Base-by-base conservation (phyloP, 2,888 invertebrate species). In the Julus scandinavius region DNA sequence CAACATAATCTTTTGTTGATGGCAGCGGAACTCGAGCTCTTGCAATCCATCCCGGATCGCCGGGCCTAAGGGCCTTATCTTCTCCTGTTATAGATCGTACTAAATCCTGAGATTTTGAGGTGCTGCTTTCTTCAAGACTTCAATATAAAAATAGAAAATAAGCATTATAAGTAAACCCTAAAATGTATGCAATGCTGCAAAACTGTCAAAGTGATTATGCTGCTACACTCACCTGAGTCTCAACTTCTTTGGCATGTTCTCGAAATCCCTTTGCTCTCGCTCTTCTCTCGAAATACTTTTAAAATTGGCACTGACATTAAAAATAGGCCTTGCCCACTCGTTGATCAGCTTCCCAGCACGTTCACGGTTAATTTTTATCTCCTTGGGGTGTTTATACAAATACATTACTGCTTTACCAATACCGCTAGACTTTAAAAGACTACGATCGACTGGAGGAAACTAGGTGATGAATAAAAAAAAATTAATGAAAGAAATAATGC, bases 371-470 rank as follows among this genome's bases (percentile, higher is more conserved):
- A 95, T 94, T 92, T 98, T 98, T 0, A 97, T 97, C 94, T 99
- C 99, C 92, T 96, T 97, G 0, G 99, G 99, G 93, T 99, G 99
- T 92, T 99, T 99, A 93, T 98, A 99, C 87, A 99, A 94, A 93
- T 99, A 99, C 99, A 99, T 99, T 0, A 99, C 97, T 83, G 99
- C 99, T 93, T 99, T 99, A 88, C 99, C 99, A 90, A 99, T 97
- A 45, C 99, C 99, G 9, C 98, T 98, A 92, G 97, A 97, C 92
- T 98, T 98, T 90, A 99, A 93, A 89, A 97, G 95, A 83, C 96
- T 95, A 92, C 97, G 96, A 92, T 97, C 97, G 89, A 98, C 95
- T 45, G 95, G 94, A 50, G 98, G 98, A 93, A 98, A 98, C 96
- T 97, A 92, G 58, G 93, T 93, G 89, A 88, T 90, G 90, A 85